These are phyloP conservation scores for Pitangus sulphuratus DNA, from an alignment of 2,797 vertebrate species.

Conservation along the genomic window DNA sequence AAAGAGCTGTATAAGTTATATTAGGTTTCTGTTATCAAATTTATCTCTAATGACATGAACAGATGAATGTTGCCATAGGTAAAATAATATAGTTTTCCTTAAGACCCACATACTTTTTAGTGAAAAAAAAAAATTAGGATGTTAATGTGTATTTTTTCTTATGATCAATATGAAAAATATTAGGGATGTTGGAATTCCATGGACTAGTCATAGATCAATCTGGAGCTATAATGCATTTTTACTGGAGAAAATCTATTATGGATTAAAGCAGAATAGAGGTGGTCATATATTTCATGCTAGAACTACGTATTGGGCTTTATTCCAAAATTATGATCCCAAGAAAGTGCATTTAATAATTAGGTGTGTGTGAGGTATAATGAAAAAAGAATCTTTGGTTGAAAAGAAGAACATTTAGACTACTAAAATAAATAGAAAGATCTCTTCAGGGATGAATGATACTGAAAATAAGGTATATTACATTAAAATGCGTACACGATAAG, in stretches of 20 bases:
- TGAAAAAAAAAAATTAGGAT: neutral
- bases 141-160: neutral
- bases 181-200: neutral
- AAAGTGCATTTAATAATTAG: slow-evolving; percentile 36
- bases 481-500: slow-evolving; percentile 3
- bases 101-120: neutral
- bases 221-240: neutral
- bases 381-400: neutral
- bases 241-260: neutral
- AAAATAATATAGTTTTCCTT: neutral
- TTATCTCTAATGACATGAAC: neutral
- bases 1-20: neutral
- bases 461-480: slow-evolving; percentile 49
- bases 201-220: neutral
- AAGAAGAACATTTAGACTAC: slow-evolving; percentile 5
- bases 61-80: neutral
- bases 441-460: slow-evolving; percentile 38
- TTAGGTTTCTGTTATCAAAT: neutral
- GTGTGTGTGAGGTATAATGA: neutral
- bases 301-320: neutral
- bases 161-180: neutral
- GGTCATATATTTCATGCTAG: neutral
- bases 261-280: neutral
- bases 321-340: slow-evolving; percentile 5
- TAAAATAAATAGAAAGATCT: slow-evolving; percentile 41